Evolutionary conservation across 2,888 invertebrate species (phyloP).

Genomic region (Anthophora plumipes): DNA sequence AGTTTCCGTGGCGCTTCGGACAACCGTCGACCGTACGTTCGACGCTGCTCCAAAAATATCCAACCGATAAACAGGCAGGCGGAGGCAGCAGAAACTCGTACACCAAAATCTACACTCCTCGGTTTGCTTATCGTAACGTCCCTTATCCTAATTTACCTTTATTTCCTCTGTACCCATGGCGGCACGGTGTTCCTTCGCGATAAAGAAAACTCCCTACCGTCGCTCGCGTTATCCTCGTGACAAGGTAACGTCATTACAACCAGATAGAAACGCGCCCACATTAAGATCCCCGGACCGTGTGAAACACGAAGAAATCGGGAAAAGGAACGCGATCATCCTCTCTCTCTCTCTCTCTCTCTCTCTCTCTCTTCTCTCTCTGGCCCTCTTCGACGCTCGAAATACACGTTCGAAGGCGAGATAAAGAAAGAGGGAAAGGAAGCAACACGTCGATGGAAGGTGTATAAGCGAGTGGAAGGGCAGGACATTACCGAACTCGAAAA

Average conservation of each 20-base stretch:
- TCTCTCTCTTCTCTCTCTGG: background rate
- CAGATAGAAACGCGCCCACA: constrained; percentile 41
- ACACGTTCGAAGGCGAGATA: constrained; percentile 41
- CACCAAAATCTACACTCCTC: constrained; percentile 20
- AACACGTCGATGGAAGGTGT: constrained; percentile 52
- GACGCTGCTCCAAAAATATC: constrained; percentile 32
- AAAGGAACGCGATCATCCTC: constrained; percentile 12
- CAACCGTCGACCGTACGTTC: background rate
- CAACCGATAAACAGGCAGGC: constrained; percentile 26
- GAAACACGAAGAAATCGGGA: constrained; percentile 60
- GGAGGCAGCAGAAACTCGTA: constrained; percentile 6
- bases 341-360: background rate
- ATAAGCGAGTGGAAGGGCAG: constrained; percentile 47
- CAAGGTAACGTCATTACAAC: constrained; percentile 57
- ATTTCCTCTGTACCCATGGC: constrained; percentile 23
- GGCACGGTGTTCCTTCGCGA: constrained; percentile 23
- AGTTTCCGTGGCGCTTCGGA: background rate
- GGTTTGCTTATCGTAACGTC: constrained; percentile 30
- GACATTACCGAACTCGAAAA: constrained; percentile 81
- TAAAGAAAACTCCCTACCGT: constrained; percentile 30
- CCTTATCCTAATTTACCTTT: constrained; percentile 57
- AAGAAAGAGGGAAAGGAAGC: constrained; percentile 51
- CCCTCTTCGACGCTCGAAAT: constrained; percentile 8
- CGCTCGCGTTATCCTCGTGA: constrained; percentile 38
- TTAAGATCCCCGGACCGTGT: constrained; percentile 42